Base-by-base conservation (phyloP, 2,113 vertebrate species). In the Alethe castanea region DNA sequence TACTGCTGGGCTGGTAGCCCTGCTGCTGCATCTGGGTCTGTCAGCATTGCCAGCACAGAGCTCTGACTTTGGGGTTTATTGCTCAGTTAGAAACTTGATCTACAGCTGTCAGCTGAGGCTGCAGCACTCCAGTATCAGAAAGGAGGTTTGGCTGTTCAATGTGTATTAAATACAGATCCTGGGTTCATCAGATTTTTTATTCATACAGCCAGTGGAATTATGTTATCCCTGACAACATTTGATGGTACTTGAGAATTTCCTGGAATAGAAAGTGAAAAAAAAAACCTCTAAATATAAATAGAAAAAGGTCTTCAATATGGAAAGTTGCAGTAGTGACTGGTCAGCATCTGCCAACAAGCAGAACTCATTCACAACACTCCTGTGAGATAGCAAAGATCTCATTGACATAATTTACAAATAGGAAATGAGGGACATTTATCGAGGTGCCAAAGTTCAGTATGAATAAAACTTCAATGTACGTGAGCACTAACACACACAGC, bases 1-100 rank as follows among this genome's bases (percentile, higher is more conserved):
- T 57, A 9, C 18, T 11, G 35, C 33, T 6, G 20, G n/a, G 42
- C 85, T 6, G 0, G 66, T 70, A 74, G 90, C 88, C 76, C 76
- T 31, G 33, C 29, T 93, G 91, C 52, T 69, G 60, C 54, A 12
- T 8, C 76, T 33, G 77, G 24, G 13, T 36, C 81, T 91, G 69
- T 53, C 80, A 70, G 95, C 56, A 3, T 4, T 74, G 61, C 83
- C 80, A 59, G 44, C 7, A 17, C 25, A 52, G 29, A 57, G 40
- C 69, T 93, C 73, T 52, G 62, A 70, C 88, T 88, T 83, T 0
- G 4, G 71, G 65, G 44, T 89, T 94, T 85, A 87, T 76, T 72
- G 57, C 91, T 92, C 61, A 15, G 23, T 48, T 74, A 31, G 57
- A 89, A 91, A 95, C 61, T 82, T 81, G 83, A 89, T 65, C 81